These are phyloP conservation scores for Tretioscincus oriximinensis DNA, from an alignment of 2,113 vertebrate species.

Conservation along the genomic window DNA sequence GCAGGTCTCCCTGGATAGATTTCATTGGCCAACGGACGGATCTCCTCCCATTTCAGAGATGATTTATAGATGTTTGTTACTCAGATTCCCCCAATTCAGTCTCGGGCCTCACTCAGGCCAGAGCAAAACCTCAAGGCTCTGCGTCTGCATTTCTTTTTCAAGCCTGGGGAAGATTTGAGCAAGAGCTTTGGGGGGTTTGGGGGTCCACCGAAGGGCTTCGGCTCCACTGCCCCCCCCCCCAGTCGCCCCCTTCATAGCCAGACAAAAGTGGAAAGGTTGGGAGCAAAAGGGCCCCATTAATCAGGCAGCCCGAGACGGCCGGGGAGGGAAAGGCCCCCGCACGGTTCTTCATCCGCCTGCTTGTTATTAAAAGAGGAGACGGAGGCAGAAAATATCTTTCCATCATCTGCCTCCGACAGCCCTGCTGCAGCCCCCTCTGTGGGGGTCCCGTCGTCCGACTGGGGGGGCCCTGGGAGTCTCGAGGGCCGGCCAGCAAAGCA, in stretches of 20 bases:
- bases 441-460: no score
- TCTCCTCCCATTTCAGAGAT: neutral
- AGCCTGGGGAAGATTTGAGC: neutral
- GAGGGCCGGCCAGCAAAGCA: no score
- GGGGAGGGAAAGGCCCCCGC: neutral
- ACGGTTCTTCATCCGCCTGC: neutral
- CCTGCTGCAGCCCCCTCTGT: neutral
- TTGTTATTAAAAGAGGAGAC: slow-evolving; percentile 2
- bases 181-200: neutral
- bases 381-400: neutral
- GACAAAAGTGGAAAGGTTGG: slow-evolving; percentile 9
- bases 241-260: neutral
- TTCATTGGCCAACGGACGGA: neutral
- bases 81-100: slow-evolving; percentile 29
- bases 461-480: no score
- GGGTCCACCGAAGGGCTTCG: neutral
- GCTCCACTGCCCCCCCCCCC: neutral
- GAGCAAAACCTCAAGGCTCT: neutral
- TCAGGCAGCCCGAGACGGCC: neutral
- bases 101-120: slow-evolving; percentile 14
- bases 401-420: neutral
- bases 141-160: no score
- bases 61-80: neutral
- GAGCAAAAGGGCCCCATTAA: slow-evolving; percentile 24
- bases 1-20: neutral